A percentile compares a stretch with the other conserved stretches of the same genome.
Conservation (phyloP, 2,888 invertebrate genomes). For the Nomada ferruginata region DNA sequence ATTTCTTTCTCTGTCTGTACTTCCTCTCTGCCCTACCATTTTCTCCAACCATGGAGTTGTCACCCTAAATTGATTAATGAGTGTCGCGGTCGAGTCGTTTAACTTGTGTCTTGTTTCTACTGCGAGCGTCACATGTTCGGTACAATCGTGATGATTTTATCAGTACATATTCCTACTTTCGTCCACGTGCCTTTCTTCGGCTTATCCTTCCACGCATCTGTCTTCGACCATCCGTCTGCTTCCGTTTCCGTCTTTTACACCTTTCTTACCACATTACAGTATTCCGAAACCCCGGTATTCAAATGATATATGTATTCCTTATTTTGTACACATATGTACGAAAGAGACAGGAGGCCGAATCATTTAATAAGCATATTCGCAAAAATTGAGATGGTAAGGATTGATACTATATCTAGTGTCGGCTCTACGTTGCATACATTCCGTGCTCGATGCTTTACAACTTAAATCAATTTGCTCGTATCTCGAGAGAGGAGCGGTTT, state of each 20-base stretch:
- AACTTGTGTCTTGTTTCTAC: constrained; percentile 30
- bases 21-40: not conserved
- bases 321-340: no score
- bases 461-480: constrained; percentile 33
- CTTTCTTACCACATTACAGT: not conserved
- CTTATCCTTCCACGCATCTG: constrained; percentile 28
- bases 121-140: constrained; percentile 16
- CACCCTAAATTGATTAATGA: constrained; percentile 58
- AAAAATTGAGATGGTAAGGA: no score
- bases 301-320: no score
- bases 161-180: not conserved
- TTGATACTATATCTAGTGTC: not conserved
- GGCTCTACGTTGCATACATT: not conserved
- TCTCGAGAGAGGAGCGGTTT: constrained; percentile 24
- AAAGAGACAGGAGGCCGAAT: no score
- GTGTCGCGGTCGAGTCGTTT: constrained; percentile 33
- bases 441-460: not conserved
- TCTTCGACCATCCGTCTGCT: constrained; percentile 8
- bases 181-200: constrained; percentile 51
- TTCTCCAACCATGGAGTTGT: not conserved
- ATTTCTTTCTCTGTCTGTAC: not conserved
- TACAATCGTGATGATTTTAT: constrained; percentile 53
- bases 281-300: not conserved
- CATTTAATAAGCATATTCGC: not conserved
- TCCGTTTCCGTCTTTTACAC: constrained; percentile 14